These are phyloP conservation scores for Mus spicilegus DNA, from an alignment of 2,113 vertebrate genomes.

Conservation along the genomic window DNA sequence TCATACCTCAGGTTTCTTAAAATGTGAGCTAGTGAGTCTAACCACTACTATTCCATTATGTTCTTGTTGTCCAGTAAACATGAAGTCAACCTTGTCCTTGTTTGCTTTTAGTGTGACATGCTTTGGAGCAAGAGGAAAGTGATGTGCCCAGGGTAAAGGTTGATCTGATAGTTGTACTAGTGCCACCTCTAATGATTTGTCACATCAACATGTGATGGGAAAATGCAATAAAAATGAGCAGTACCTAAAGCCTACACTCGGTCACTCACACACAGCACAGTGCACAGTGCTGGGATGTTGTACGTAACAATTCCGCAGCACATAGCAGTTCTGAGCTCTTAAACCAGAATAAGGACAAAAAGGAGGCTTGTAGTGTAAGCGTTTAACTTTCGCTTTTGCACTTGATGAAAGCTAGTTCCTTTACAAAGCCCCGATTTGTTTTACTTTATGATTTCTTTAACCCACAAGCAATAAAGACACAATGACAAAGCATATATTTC, in stretches of 20 bases:
- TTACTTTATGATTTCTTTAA: slow-evolving; percentile 14
- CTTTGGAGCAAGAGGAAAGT: slow-evolving; percentile 11
- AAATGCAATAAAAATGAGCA: slow-evolving; percentile 10
- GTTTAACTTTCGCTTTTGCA: slow-evolving; percentile 21
- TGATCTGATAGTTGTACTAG: slow-evolving; percentile 6
- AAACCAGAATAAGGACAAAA: neutral
- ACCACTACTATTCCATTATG: slow-evolving; percentile 36
- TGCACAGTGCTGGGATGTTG: neutral
- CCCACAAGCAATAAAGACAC: neutral
- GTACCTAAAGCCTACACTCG: neutral
- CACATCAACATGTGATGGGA: neutral
- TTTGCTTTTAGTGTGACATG: slow-evolving; percentile 27
- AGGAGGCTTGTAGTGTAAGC: neutral
- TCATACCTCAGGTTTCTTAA: slow-evolving; percentile 52
- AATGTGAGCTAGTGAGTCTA: slow-evolving; percentile 18
- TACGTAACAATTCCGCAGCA: neutral
- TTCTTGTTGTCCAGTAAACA: slow-evolving; percentile 48
- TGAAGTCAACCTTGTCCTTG: slow-evolving; percentile 15
- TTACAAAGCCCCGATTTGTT: neutral
- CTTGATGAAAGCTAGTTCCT: slow-evolving; percentile 34
- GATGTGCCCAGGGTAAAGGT: neutral
- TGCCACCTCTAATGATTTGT: slow-evolving; percentile 30
- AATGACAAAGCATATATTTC: neutral
- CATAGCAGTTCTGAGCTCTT: neutral
- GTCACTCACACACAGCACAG: neutral